Conservation (phyloP, 2,888 invertebrate species). For the Cephus sareptanus region DNA sequence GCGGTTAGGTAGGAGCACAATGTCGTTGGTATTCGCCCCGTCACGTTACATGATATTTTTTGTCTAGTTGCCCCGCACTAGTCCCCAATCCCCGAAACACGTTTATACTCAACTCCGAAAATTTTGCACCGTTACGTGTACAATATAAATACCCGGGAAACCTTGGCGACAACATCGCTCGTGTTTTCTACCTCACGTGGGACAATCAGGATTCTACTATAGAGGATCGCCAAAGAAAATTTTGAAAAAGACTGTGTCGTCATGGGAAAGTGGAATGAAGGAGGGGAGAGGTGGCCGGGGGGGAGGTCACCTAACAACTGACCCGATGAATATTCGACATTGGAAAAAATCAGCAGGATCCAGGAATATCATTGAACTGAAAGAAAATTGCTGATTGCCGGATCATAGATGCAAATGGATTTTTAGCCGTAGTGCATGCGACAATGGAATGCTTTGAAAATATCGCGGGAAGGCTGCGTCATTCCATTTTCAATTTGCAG, state of each 20-base stretch:
- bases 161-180: no score
- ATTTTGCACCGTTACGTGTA: neutral
- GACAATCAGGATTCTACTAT: neutral
- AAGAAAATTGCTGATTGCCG: conserved; percentile 40
- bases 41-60: neutral
- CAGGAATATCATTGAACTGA: neutral
- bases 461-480: conserved; percentile 34
- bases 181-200: no score
- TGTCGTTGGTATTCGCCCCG: neutral
- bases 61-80: neutral
- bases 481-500: neutral
- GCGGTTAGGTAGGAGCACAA: neutral
- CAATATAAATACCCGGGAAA: neutral
- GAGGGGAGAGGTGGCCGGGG: neutral
- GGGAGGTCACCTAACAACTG: neutral
- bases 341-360: neutral
- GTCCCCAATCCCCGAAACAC: neutral
- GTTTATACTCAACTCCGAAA: neutral
- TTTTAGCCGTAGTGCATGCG: conserved; percentile 13
- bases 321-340: neutral
- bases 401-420: conserved; percentile 46
- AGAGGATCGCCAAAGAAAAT: neutral
- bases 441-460: conserved; percentile 24
- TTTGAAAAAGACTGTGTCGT: neutral
- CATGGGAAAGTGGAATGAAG: neutral